Evolutionary conservation across 1,140 invertebrate genomes (phyloP).

Genomic region (Sipha flava): DNA sequence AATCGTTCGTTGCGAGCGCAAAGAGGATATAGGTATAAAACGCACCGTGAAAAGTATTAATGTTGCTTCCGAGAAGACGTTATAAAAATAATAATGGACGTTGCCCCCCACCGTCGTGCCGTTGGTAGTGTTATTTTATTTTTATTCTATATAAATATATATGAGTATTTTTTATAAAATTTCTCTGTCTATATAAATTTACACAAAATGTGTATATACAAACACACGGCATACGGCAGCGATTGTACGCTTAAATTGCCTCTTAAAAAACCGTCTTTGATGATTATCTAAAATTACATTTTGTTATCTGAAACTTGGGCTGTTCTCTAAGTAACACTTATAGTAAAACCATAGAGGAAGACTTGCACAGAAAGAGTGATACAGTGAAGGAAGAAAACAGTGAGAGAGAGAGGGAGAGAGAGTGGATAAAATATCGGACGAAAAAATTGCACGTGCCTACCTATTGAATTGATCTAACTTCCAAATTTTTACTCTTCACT

Average conservation of each 20-base stretch:
- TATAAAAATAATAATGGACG: background rate
- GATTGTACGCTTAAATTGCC: slow-evolving; percentile 20
- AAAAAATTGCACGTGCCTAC: background rate
- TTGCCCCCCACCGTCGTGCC: background rate
- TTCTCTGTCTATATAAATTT: too few species aligned
- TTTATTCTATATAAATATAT: background rate
- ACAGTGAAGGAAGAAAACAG: background rate
- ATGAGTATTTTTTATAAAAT: too few species aligned
- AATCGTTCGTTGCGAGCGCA: too few species aligned
- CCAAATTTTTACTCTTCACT: background rate
- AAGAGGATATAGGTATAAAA: too few species aligned
- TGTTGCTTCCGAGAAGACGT: background rate
- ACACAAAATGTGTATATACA: too few species aligned
- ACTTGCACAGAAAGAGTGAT: background rate
- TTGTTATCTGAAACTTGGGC: slow-evolving; percentile 24
- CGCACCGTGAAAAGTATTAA: background rate
- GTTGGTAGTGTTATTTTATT: background rate
- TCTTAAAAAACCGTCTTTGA: slow-evolving; percentile 28
- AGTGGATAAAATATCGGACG: background rate
- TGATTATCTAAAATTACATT: slow-evolving; percentile 33
- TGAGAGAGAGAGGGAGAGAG: background rate
- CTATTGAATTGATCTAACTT: background rate
- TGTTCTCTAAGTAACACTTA: slow-evolving; percentile 18
- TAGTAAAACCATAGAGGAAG: background rate
- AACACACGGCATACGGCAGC: background rate